Evolutionary conservation across 2,797 vertebrate genomes (phyloP).

Genomic region (Melopsittacus undulatus): DNA sequence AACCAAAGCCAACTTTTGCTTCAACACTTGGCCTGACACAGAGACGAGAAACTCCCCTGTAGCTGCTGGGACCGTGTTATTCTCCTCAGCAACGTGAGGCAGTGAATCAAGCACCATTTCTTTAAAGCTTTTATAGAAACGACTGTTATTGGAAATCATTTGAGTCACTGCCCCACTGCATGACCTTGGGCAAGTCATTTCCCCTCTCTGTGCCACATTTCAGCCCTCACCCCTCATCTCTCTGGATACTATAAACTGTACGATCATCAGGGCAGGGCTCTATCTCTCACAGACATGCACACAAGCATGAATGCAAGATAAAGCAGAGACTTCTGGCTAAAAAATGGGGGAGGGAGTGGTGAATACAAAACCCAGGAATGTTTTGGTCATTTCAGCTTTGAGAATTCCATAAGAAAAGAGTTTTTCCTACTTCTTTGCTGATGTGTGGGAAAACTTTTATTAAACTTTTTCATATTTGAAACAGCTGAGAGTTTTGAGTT

Average conservation of each 20-base stretch:
- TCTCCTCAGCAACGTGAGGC: neutral
- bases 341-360: conserved; percentile 8
- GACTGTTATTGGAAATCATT: conserved; percentile 18
- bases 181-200: conserved; percentile 17
- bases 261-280: conserved; percentile 28
- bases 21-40: neutral
- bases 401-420: conserved; percentile 21
- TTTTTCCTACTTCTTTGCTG: neutral
- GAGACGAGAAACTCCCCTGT: neutral
- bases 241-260: neutral
- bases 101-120: neutral
- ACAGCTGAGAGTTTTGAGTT: conserved; percentile 55
- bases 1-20: neutral
- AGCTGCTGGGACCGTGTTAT: neutral
- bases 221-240: neutral
- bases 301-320: neutral
- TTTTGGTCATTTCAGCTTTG: neutral
- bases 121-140: neutral
- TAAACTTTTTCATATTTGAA: conserved; percentile 52
- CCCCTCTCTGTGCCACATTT: conserved; percentile 1
- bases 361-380: conserved; percentile 48
- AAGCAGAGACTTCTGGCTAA: conserved; percentile 2
- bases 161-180: conserved; percentile 31
- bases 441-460: conserved; percentile 53
- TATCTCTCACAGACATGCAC: neutral